Conservation (phyloP, 2,113 vertebrate species). For the Antigone vipio region DNA sequence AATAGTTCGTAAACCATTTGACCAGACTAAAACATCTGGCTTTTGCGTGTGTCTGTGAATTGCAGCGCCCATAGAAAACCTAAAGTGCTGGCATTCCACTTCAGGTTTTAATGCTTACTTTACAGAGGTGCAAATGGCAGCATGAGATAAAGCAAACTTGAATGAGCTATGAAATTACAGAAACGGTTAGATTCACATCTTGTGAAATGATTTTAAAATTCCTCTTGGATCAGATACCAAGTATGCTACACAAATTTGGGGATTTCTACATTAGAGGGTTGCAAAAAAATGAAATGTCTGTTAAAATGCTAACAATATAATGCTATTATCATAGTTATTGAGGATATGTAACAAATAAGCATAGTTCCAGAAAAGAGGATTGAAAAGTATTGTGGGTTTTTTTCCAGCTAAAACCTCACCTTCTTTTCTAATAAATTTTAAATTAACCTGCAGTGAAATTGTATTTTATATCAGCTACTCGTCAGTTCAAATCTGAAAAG, state of each 20-base stretch:
- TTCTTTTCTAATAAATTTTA: constrained; percentile 43
- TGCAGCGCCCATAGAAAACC: not conserved
- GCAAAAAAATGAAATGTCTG: not conserved
- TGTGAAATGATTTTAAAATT: not conserved
- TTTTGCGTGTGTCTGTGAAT: not conserved
- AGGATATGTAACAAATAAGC: not conserved
- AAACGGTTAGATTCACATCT: not conserved
- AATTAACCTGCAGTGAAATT: constrained; percentile 29
- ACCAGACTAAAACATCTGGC: not conserved
- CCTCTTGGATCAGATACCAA: not conserved
- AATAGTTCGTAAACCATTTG: not conserved
- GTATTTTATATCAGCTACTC: not conserved
- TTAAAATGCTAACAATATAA: not conserved
- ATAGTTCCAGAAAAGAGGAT: constrained; percentile 19
- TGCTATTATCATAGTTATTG: constrained; percentile 33
- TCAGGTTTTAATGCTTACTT: not conserved
- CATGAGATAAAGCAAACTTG: not conserved
- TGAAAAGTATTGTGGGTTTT: not conserved
- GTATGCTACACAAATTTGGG: not conserved
- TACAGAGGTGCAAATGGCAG: not conserved
- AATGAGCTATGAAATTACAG: not conserved
- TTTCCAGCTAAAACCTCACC: not conserved
- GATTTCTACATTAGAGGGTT: not conserved
- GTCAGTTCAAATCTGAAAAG: not conserved
- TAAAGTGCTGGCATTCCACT: not conserved